These are phyloP conservation scores for Daboia siamensis DNA, from an alignment of 2,113 vertebrate genomes.

Conservation along the genomic window DNA sequence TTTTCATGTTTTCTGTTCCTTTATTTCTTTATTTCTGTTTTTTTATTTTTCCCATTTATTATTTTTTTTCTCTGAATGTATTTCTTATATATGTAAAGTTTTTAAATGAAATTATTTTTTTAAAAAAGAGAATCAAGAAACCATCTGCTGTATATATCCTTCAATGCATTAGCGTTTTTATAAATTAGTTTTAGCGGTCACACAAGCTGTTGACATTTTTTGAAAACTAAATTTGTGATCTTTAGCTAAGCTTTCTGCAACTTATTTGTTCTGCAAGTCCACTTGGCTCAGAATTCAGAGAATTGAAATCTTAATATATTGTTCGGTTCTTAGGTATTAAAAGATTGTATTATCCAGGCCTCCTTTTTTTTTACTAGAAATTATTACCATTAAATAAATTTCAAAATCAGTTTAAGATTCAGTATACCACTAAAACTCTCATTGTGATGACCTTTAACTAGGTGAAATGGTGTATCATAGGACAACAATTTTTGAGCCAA, in stretches of 20 bases:
- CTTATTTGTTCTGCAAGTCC: background rate
- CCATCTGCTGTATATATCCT: background rate
- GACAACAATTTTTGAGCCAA: background rate
- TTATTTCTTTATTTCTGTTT: background rate
- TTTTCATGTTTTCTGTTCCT: background rate
- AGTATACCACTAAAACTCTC: background rate
- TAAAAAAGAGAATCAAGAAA: background rate
- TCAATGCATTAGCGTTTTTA: background rate
- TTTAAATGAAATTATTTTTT: background rate
- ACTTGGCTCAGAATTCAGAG: background rate
- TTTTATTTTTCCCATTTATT: background rate
- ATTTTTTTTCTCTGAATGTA: background rate
- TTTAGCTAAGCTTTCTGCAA: background rate
- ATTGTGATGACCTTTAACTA: background rate
- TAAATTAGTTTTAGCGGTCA: background rate
- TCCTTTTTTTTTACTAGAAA: background rate
- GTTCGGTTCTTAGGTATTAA: background rate
- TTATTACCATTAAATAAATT: background rate
- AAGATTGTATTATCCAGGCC: background rate
- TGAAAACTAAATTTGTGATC: background rate
- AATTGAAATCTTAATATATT: background rate
- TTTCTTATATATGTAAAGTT: background rate
- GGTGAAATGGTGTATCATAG: background rate
- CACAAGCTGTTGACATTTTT: background rate
- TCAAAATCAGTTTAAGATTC: background rate